These are phyloP conservation scores for Agrilus biguttatus DNA, from an alignment of 2,888 invertebrate species.

Conservation along the genomic window DNA sequence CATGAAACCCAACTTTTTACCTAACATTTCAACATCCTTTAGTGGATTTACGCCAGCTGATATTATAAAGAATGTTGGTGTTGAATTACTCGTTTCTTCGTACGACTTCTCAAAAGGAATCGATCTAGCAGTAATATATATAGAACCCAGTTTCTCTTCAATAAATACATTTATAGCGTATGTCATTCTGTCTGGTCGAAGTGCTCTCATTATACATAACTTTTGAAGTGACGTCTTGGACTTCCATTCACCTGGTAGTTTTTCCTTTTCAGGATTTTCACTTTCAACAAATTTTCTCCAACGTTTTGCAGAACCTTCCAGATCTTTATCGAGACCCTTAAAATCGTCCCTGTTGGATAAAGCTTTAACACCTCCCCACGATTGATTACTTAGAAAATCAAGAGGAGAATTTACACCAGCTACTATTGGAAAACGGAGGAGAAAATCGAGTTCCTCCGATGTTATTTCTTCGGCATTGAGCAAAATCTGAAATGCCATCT, in stretches of 20 bases:
- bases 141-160: slow-evolving; percentile 74
- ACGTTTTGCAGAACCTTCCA: slow-evolving; percentile 79
- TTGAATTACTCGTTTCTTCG: slow-evolving; percentile 69
- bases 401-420: slow-evolving; percentile 63
- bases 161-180: slow-evolving; percentile 81
- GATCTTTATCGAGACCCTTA: slow-evolving; percentile 74
- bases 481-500: slow-evolving; percentile 58
- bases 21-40: slow-evolving; percentile 81
- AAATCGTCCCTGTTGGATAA: slow-evolving; percentile 65
- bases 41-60: slow-evolving; percentile 91
- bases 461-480: slow-evolving; percentile 53
- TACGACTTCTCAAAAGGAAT: slow-evolving; percentile 76
- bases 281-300: slow-evolving; percentile 90
- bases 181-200: slow-evolving; percentile 88
- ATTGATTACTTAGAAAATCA: slow-evolving; percentile 63
- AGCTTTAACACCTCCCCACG: slow-evolving; percentile 85
- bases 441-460: slow-evolving; percentile 66
- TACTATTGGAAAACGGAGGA: slow-evolving; percentile 69
- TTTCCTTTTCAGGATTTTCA: slow-evolving; percentile 86
- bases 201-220: slow-evolving; percentile 82
- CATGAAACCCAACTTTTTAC: slow-evolving; percentile 65
- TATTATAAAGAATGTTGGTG: slow-evolving; percentile 86
- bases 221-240: slow-evolving; percentile 72
- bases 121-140: slow-evolving; percentile 64
- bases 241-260: slow-evolving; percentile 93